Evolutionary conservation across 2,797 vertebrate species (phyloP), one percentile per base, ranked within the genome.

Genomic region (Spheniscus humboldti): DNA sequence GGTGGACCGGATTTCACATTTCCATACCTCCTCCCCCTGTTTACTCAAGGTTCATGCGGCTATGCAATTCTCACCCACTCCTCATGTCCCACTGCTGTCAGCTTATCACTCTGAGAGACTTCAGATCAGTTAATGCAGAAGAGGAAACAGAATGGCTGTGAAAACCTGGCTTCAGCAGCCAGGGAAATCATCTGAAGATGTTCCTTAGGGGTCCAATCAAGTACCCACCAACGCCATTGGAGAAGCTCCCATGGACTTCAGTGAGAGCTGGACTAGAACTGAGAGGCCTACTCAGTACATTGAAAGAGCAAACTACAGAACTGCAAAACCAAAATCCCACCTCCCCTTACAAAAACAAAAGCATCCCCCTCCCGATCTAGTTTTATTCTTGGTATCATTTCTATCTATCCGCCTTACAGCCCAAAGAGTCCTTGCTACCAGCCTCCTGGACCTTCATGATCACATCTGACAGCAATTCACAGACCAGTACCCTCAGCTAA

Each of bases 401-500:
- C 39, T 56, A 31, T 56, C 82, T 56, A 31, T 56, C 82, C 88
- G 50, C 59, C 79, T 78, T 28, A 57, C 17, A 69, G 50, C 67
- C 56, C 83, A 77, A 48, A 67, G 24, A 92, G 24, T 33, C 43
- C 39, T 63, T 62, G 57, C 63, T 57, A 86, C 10, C 18, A 37
- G 56, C 48, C 53, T 88, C 24, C 56, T 67, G 63, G 76, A 95
- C 90, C 39, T 69, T 67, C 69, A 52, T 3, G 5, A 88, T 82
- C 83, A 78, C 76, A 96, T 93, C 74, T 86, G 90, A 84, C 63
- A 90, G 75, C 48, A 87, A 95, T 87, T 93, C 80, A 94, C 79
- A 94, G 88, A 72, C 24, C 73, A 85, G 55, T 55, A 87, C 68
- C 66, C 86, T 82, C 73, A 60, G 74, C 62, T 88, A 95, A 90